phyloP scores from a whole-genome alignment of 1,140 invertebrate species.

The Drosophila lini region DNA sequence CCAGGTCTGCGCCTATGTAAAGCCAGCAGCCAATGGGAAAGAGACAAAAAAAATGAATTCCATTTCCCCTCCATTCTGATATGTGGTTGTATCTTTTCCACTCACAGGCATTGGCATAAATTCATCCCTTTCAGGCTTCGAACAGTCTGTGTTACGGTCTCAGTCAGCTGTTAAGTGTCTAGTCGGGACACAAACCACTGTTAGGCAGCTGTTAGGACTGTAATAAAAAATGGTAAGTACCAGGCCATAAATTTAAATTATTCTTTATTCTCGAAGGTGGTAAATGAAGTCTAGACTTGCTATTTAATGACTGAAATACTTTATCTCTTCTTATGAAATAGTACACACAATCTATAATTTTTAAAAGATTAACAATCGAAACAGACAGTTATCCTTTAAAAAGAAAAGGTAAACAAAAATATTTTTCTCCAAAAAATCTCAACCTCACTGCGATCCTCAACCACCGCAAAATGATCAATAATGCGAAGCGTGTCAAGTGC shows the following conservation, averaged over 20 bases:
- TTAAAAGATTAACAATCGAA: no score
- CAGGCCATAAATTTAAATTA: constrained; percentile 11
- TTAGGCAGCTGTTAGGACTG: constrained; percentile 21
- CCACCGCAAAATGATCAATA: constrained; percentile 14
- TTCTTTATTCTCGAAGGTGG: constrained; percentile 1
- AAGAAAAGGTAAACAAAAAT: background rate
- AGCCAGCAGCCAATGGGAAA: constrained; percentile 13
- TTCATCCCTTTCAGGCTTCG: constrained; percentile 3
- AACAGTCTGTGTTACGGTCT: constrained; percentile 3
- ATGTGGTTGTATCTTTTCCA: constrained; percentile 12
- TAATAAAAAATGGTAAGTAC: background rate
- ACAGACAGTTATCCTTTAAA: no score
- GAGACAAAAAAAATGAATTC: constrained; percentile 28
- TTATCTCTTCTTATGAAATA: background rate
- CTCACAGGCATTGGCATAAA: background rate
- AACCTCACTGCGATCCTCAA: background rate
- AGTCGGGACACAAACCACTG: constrained; percentile 58
- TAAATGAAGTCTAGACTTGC: constrained; percentile 22
- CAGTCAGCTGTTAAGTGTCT: background rate
- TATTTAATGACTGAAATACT: background rate
- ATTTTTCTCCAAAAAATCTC: background rate
- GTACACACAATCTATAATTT: no score
- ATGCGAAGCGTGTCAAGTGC: constrained; percentile 23
- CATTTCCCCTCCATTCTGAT: constrained; percentile 42
- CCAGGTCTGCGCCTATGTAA: constrained; percentile 24